Percentiles rank a stretch among this genome's conserved stretches.
phyloP scores from a whole-genome alignment of 2,888 invertebrate genomes.

The Tortrix viridana region DNA sequence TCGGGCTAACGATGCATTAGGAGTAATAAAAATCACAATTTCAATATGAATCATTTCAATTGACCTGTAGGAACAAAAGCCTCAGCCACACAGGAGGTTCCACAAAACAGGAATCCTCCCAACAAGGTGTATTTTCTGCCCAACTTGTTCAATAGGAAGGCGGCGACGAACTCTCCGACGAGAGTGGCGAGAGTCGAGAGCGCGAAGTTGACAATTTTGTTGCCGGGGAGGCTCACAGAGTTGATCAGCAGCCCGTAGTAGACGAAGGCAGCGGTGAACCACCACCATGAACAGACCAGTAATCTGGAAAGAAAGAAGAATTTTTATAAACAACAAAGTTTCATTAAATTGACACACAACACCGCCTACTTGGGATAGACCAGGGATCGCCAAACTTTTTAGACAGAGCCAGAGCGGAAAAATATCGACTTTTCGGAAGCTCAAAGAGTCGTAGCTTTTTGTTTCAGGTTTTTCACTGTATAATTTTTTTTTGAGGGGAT shows the following conservation, averaged over 20 bases:
- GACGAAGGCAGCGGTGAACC: slow-evolving; percentile 37
- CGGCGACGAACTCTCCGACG: slow-evolving; percentile 27
- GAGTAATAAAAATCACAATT: too few relatives aligned
- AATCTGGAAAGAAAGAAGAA: slow-evolving; percentile 25
- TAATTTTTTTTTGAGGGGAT: too few relatives aligned
- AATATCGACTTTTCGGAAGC: too few relatives aligned
- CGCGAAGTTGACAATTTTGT: slow-evolving; percentile 35
- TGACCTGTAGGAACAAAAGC: slow-evolving; percentile 35
- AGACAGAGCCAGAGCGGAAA: too few relatives aligned
- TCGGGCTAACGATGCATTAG: too few relatives aligned
- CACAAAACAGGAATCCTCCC: slow-evolving; percentile 33
- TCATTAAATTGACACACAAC: background rate
- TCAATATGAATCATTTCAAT: too few relatives aligned
- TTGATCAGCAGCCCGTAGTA: slow-evolving; percentile 38
- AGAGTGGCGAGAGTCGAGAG: slow-evolving; percentile 27
- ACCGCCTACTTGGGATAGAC: too few relatives aligned
- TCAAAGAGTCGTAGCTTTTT: too few relatives aligned
- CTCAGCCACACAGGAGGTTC: slow-evolving; percentile 34
- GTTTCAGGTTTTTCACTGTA: too few relatives aligned
- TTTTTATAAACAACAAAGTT: background rate
- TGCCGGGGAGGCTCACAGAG: slow-evolving; percentile 31
- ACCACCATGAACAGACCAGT: slow-evolving; percentile 40
- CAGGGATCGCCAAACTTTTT: too few relatives aligned
- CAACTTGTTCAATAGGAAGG: slow-evolving; percentile 26
- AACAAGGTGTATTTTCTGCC: slow-evolving; percentile 36